These are phyloP conservation scores for Anguilla marmorata DNA, from an alignment of 2,797 vertebrate genomes.

Conservation along the genomic window DNA sequence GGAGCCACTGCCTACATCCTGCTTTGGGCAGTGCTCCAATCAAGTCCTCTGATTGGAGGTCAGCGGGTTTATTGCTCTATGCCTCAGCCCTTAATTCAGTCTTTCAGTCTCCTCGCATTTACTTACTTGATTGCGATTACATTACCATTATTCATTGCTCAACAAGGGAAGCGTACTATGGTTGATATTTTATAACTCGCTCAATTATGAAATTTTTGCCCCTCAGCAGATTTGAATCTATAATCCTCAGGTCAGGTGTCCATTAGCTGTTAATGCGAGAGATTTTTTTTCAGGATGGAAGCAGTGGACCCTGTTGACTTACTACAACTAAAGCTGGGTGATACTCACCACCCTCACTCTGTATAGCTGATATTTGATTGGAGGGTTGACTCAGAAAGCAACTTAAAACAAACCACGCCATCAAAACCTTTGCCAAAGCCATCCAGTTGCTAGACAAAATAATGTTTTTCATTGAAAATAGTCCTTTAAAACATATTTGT, in stretches of 20 bases:
- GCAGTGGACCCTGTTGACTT: not conserved
- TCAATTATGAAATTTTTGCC: not conserved
- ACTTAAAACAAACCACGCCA: too few species aligned
- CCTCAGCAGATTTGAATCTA: not conserved
- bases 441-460: not conserved
- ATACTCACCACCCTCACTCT: too few species aligned
- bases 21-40: constrained; percentile 4
- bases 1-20: constrained; percentile 11
- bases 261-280: not conserved
- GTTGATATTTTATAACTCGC: not conserved
- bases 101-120: not conserved
- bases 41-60: not conserved
- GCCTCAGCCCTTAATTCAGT: not conserved
- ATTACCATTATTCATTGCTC: not conserved
- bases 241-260: not conserved
- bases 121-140: not conserved
- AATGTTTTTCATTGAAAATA: not conserved
- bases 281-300: not conserved
- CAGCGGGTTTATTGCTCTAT: not conserved
- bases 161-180: not conserved
- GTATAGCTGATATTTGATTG: too few species aligned
- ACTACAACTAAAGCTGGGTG: too few species aligned
- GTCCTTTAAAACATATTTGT: not conserved
- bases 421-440: not conserved
- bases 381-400: too few species aligned